Conservation (phyloP, 2,888 invertebrate species). For the Trichopria drosophilae region DNA sequence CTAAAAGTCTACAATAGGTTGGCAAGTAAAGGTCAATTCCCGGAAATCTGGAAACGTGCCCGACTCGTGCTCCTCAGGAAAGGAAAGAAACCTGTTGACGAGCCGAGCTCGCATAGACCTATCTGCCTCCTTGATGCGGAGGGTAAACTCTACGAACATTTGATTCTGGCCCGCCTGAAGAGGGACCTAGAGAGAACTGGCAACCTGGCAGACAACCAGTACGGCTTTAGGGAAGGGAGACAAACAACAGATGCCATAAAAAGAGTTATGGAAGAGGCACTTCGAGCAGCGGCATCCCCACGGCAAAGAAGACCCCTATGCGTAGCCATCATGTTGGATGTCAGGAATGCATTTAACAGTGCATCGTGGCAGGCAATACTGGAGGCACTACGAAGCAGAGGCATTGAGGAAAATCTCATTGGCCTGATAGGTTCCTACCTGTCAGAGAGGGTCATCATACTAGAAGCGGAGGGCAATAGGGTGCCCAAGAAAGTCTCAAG, state of each 20-base stretch:
- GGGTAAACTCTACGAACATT: conserved; percentile 24
- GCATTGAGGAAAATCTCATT: neutral
- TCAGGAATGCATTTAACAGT: conserved; percentile 35
- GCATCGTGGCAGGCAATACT: conserved; percentile 24
- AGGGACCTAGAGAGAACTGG: conserved; percentile 12
- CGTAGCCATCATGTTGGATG: conserved; percentile 28
- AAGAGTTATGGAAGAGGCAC: too few relatives aligned
- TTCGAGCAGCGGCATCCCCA: too few relatives aligned
- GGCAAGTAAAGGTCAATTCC: conserved; percentile 14
- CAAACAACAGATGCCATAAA: too few relatives aligned
- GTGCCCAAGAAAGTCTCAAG: neutral
- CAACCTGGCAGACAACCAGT: conserved; percentile 12
- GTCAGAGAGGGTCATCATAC: neutral
- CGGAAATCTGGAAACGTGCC: conserved; percentile 17
- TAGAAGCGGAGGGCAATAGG: neutral
- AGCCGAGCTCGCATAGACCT: too few relatives aligned
- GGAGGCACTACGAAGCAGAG: neutral
- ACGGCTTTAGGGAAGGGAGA: too few relatives aligned
- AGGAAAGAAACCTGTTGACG: too few relatives aligned
- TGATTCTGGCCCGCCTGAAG: conserved; percentile 17
- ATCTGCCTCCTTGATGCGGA: too few relatives aligned
- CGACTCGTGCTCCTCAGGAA: conserved; percentile 22
- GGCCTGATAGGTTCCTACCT: conserved; percentile 2
- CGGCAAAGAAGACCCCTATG: conserved; percentile 1
- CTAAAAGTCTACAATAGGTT: conserved; percentile 21